Evolutionary conservation across 2,888 invertebrate species (phyloP), one percentile per base, ranked within the genome.

Genomic region (Ophioninae sp.): DNA sequence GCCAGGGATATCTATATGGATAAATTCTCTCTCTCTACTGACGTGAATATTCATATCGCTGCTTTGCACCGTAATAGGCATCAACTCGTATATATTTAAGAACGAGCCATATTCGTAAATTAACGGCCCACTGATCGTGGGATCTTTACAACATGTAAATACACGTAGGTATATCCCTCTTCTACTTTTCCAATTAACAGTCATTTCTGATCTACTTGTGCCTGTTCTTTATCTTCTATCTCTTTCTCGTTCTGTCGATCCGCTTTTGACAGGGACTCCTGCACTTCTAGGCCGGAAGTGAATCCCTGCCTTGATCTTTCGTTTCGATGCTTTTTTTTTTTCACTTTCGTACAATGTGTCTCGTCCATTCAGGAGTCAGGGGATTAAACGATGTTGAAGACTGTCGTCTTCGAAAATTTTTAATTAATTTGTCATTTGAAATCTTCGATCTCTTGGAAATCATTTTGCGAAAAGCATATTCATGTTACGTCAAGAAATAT

Each of bases 21-120:
- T 75, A 30, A 30, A 30, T 17, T 13, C n/a, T 30, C 69, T 78
- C 69, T 77, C 83, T 68, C 77, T 73, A 69, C 67, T 88, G 86
- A 83, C 82, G 87, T 89, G 90, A 91, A 91, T 91, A 91, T 91
- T 90, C 91, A 91, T 86, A 85, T 87, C 87, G 88, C 86, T 85
- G 85, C 84, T 85, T 81, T 83, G 84, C 84, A 82, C 86, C 75
- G 71, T 67, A 76, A 61, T 22, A 64, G 56, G 56, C 72, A 61
- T 72, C 74, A 58, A 71, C 71, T 78, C 77, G 77, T 44, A 63
- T 64, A 64, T 69, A 69, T 59, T 84, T 86, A 83, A 82, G 81
- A 82, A 85, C 80, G 74, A 23, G 44, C 64, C 30, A 63, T 71
- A 41, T 64, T 30, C 74, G 44, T 51, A 78, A 78, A 78, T 79